Base-by-base conservation (phyloP, 2,888 invertebrate genomes). In the Alitta virens region DNA sequence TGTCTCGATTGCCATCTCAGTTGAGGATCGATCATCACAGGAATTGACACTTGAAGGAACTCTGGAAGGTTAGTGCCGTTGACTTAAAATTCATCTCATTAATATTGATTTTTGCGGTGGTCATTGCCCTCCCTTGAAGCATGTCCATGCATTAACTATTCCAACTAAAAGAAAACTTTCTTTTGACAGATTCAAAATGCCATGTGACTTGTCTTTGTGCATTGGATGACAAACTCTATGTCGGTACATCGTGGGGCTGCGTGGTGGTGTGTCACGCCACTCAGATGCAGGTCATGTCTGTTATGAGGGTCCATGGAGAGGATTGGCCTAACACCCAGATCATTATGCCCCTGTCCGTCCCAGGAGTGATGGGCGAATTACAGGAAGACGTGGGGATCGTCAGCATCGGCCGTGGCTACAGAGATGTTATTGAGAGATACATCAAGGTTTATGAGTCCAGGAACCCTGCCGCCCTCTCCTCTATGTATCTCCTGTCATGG, bases 181-280 rank as follows among this genome's bases (percentile, higher is more conserved):
- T 12, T 33, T 33, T 72, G 72, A 53, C 71, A 82, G 81, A 80
- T 56, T 76, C 77, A 43, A 71, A 78, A 56, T 81, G 81, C 63
- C 82, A 90, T 87, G 90, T 92, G 64, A 87, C 89, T 68, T 87
- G 90, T 72, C 80, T 92, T 74, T 86, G 88, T 55, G 86, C 88
- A 38, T 83, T 89, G 59, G 76, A 75, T 25, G 67, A 69, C 52
- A 78, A 79, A 46, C 84, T 96, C 46, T 94, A 92, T 81, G 89
- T 93, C 65, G 97, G 97, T 52, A 97, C 97, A 0, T 92, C 93
- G 7, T 92, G 93, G 90, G 98, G 98, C 25, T 94, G 94, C 79
- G 84, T 98, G 52, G 90, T 97, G 58, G 90, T 96, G 5, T 92
- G 93, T 12, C 94, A 94, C 79, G 87, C 89, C 21, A 85, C 86